These are phyloP conservation scores for Rhynchophorus ferrugineus DNA, from an alignment of 1,140 invertebrate genomes.

Conservation along the genomic window DNA sequence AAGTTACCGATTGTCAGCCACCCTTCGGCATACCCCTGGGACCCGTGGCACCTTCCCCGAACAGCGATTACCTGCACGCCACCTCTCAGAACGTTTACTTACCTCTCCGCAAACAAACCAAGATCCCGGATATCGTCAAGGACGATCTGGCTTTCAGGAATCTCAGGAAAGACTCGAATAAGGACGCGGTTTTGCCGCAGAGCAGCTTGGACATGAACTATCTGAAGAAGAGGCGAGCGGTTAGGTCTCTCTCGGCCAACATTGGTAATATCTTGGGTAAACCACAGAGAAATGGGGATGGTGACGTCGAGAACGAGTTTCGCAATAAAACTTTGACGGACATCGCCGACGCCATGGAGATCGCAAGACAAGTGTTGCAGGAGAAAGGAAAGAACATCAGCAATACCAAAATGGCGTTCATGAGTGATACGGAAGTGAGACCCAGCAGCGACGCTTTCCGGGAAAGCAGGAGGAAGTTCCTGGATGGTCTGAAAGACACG, in stretches of 20 bases:
- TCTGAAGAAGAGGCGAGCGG: slow-evolving; percentile 63
- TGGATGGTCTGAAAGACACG: slow-evolving; percentile 30
- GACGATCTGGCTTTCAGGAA: slow-evolving; percentile 82
- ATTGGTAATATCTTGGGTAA: slow-evolving; percentile 63
- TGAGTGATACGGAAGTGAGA: slow-evolving; percentile 35
- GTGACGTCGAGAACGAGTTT: slow-evolving; percentile 27
- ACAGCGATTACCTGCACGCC: slow-evolving; percentile 76
- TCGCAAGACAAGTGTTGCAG: slow-evolving; percentile 35
- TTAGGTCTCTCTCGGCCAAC: slow-evolving; percentile 72
- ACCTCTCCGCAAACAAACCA: slow-evolving; percentile 54
- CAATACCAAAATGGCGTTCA: slow-evolving; percentile 33
- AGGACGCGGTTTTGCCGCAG: slow-evolving; percentile 42
- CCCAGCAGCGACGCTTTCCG: slow-evolving; percentile 12
- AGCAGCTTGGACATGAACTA: slow-evolving; percentile 30
- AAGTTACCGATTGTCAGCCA: slow-evolving; percentile 70
- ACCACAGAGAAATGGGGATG: slow-evolving; percentile 47
- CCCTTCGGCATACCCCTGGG: slow-evolving; percentile 84
- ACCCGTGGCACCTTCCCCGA: slow-evolving; percentile 64
- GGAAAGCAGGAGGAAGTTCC: slow-evolving; percentile 28
- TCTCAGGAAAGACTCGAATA: slow-evolving; percentile 65
- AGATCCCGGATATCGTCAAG: slow-evolving; percentile 71
- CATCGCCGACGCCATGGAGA: slow-evolving; percentile 40
- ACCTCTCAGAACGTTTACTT: slow-evolving; percentile 53
- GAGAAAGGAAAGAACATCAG: slow-evolving; percentile 37
- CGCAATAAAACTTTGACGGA: slow-evolving; percentile 31